Conservation (phyloP, 1,140 invertebrate genomes). For the Heterodera schachtii region DNA sequence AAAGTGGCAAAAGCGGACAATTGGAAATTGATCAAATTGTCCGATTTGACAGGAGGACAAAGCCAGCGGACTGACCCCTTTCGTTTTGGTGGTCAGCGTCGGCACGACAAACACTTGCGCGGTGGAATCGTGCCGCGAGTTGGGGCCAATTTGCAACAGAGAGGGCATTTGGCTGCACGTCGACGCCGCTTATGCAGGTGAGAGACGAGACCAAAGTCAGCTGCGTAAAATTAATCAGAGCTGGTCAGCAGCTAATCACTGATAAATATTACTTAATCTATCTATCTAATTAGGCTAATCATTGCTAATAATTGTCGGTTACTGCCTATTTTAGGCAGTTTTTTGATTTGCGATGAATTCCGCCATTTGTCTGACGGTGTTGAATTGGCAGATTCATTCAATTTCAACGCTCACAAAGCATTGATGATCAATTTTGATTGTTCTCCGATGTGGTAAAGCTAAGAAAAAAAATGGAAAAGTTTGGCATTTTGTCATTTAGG, state of each 20-base stretch:
- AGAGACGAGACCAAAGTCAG: slow-evolving; percentile 52
- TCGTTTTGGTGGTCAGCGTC: slow-evolving; percentile 67
- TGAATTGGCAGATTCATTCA: slow-evolving; percentile 69
- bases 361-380: slow-evolving; percentile 61
- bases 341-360: slow-evolving; percentile 63
- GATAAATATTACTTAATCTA: no score
- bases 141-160: slow-evolving; percentile 79
- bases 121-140: slow-evolving; percentile 81
- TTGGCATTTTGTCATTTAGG: slow-evolving; percentile 8
- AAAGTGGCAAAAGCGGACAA: slow-evolving; percentile 39
- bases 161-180: slow-evolving; percentile 82
- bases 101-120: slow-evolving; percentile 90
- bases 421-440: slow-evolving; percentile 71
- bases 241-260: no score
- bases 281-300: no score
- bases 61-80: slow-evolving; percentile 72
- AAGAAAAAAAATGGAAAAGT: no score
- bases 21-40: slow-evolving; percentile 1
- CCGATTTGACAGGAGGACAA: slow-evolving; percentile 72
- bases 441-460: slow-evolving; percentile 67
- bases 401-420: slow-evolving; percentile 71
- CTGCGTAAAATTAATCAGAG: slow-evolving; percentile 47
- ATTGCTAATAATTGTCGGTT: no score
- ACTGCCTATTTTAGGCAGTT: slow-evolving; percentile 44
- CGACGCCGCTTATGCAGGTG: slow-evolving; percentile 84